Evolutionary conservation across 1,140 invertebrate species (phyloP).

Genomic region (Heliothis subflexa): DNA sequence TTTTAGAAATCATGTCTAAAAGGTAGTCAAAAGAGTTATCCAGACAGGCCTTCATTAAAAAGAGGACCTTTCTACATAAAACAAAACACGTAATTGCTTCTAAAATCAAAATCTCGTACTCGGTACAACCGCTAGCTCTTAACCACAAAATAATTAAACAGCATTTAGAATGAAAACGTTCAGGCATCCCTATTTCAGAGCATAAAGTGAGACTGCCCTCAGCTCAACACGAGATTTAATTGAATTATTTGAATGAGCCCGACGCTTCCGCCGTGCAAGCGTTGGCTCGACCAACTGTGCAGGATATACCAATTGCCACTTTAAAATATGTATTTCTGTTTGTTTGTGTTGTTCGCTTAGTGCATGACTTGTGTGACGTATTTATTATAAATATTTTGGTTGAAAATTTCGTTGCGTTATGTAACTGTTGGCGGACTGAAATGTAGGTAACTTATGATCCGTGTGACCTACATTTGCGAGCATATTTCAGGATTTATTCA

Average conservation of each 20-base stretch:
- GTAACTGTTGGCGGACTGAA: background rate
- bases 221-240: slow-evolving; percentile 79
- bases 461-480: background rate
- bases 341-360: slow-evolving; percentile 33
- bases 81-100: background rate
- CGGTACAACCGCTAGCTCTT: background rate
- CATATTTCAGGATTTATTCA: background rate
- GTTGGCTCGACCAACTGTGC: slow-evolving; percentile 59
- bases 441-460: background rate
- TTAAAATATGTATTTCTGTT: slow-evolving; percentile 67
- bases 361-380: background rate
- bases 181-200: slow-evolving; percentile 68
- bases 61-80: no score
- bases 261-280: slow-evolving; percentile 74
- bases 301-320: slow-evolving; percentile 82
- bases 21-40: no score
- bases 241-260: slow-evolving; percentile 84
- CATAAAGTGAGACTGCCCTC: slow-evolving; percentile 77
- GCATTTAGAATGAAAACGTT: slow-evolving; percentile 24
- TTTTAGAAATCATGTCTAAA: no score
- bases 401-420: slow-evolving; percentile 3
- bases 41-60: no score
- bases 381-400: background rate
- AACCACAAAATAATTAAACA: slow-evolving; percentile 2
- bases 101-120: background rate